Conservation (phyloP, 2,113 vertebrate species). For the Geococcyx californianus region DNA sequence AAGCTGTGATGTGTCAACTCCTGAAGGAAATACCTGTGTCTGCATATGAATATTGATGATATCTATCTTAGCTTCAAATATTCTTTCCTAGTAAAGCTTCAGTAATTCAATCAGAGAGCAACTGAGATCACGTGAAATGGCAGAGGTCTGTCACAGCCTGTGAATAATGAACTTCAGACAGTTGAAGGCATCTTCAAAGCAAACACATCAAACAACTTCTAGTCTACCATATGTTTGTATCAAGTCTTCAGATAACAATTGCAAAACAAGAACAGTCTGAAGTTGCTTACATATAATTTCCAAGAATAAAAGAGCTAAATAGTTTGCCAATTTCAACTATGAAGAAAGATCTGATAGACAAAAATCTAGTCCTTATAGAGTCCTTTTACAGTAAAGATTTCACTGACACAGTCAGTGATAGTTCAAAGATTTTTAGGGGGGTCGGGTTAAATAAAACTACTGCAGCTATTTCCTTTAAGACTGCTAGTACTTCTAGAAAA, state of each 20-base stretch:
- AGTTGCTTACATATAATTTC: neutral
- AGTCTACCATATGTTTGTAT: neutral
- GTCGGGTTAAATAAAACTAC: neutral
- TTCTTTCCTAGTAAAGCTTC: neutral
- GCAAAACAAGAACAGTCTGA: neutral
- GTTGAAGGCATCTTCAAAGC: constrained; percentile 26
- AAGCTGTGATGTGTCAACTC: neutral
- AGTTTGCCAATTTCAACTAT: neutral
- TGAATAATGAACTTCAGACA: neutral
- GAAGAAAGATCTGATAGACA: neutral
- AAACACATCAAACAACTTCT: neutral
- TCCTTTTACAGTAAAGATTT: neutral
- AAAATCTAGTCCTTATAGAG: neutral
- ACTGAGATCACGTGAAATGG: neutral
- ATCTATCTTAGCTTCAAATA: neutral
- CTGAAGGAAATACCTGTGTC: neutral
- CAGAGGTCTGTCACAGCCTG: neutral
- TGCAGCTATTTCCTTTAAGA: neutral
- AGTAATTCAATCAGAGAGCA: neutral
- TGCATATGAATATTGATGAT: neutral
- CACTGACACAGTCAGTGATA: neutral
- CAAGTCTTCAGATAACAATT: neutral
- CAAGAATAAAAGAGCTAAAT: neutral
- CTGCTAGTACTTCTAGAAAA: neutral
- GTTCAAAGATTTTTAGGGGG: neutral